Base-by-base conservation (phyloP, 92 coral and sea anemone species). In the Micromussa lordhowensis region DNA sequence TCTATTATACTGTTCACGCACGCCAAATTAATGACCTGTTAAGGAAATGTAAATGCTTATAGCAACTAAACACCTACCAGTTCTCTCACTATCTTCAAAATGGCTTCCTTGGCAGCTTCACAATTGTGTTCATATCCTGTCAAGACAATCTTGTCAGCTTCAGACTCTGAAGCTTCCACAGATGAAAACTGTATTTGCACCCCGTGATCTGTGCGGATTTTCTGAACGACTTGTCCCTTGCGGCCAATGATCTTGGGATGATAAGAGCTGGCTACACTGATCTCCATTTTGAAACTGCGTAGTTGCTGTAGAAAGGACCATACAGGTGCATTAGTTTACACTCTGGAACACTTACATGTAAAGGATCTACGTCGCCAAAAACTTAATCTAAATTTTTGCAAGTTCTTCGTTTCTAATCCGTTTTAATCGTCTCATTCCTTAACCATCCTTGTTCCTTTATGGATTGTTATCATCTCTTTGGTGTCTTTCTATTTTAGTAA, bases 181-280 rank as follows among this genome's bases (percentile, higher is more conserved):
- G 94, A 83, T 4, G 99, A 98, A 74, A 98, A 93, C 91, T 98
- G 99, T 79, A 98, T 98, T 75, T 93, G 94, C 34, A 98, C 98
- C 4, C 82, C 98, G 70, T 96, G 98, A 40, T 98, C 97, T 18
- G 79, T 90, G 44, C 99, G 99, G 61, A 98, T 98, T 75, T 93
- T 94, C 86, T 95, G 96, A 34, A 98, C 92, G 66, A 98, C 96
- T 15, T 82, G 92, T 5, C 99, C 99, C 55, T 92, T 94, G 18
- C 98, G 98, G 21, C 99, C 99, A 28, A 98, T 98, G 92, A 98
- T 98, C 94, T 98, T 98, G 2, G 99, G 98, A 75, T 98, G 99
- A 76, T 98, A 91, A 24, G 82, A 84, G 40, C 88, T 94, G 68
- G 96, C 94, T 2, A 98, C 93, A 30, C 55, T 88, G 17, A 98